These are phyloP conservation scores for Hippolais icterina DNA, from an alignment of 2,113 vertebrate genomes.

Conservation along the genomic window DNA sequence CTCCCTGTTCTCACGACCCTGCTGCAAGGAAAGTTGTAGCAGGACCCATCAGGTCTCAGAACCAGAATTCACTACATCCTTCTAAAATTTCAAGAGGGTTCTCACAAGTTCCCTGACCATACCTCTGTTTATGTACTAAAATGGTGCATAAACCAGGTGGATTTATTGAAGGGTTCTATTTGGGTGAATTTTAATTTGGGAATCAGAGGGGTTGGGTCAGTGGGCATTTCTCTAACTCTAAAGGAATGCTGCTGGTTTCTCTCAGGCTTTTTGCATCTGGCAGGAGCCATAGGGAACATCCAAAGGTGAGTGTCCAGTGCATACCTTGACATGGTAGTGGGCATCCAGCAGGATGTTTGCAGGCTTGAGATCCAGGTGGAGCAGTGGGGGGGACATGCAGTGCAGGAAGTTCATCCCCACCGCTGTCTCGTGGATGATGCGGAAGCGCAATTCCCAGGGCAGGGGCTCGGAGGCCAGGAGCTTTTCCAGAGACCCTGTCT, in stretches of 20 bases:
- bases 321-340: constrained; percentile 95
- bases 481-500: constrained; percentile 92
- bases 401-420: constrained; percentile 99
- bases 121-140: not conserved
- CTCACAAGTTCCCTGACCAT: not conserved
- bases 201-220: not conserved
- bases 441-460: constrained; percentile 94
- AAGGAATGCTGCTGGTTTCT: not conserved
- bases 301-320: not conserved
- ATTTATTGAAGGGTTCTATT: not conserved
- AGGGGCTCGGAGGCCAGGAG: constrained; percentile 87
- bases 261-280: not conserved
- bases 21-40: not conserved
- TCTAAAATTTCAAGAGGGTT: not conserved
- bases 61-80: not conserved
- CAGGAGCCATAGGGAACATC: not conserved
- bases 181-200: not conserved
- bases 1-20: not conserved
- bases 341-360: constrained; percentile 97
- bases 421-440: constrained; percentile 92
- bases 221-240: not conserved
- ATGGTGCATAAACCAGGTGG: not conserved
- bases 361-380: constrained; percentile 96
- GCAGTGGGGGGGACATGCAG: constrained; percentile 93
- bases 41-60: not conserved